A percentile compares a stretch with the other conserved stretches of the same genome.
Evolutionary conservation across 2,888 invertebrate species (phyloP).

Genomic region (Opisthograptis luteolata): DNA sequence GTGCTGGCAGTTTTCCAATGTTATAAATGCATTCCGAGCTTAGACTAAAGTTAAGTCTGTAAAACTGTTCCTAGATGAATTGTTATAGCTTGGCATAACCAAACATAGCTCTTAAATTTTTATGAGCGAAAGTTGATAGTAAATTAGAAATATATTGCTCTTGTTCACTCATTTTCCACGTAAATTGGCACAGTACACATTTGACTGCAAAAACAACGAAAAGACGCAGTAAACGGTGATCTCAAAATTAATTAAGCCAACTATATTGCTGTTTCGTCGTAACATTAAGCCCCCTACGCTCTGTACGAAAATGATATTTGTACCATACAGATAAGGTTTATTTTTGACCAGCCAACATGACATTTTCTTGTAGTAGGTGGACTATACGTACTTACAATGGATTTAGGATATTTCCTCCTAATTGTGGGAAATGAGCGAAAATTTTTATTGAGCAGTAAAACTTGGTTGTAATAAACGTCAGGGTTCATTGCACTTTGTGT

Average conservation of each 20-base stretch:
- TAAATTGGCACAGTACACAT: background rate
- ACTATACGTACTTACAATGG: slow-evolving; percentile 34
- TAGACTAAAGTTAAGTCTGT: slow-evolving; percentile 3
- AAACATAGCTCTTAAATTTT: too few relatives aligned
- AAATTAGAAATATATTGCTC: too few relatives aligned
- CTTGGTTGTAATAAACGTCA: slow-evolving; percentile 64
- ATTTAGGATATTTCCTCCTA: slow-evolving; percentile 51
- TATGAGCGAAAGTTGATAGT: too few relatives aligned
- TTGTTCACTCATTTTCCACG: background rate
- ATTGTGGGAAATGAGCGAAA: slow-evolving; percentile 72
- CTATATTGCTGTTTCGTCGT: slow-evolving; percentile 51
- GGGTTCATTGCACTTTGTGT: slow-evolving; percentile 65
- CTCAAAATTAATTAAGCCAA: slow-evolving; percentile 60
- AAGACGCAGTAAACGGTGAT: slow-evolving; percentile 48
- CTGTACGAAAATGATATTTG: slow-evolving; percentile 8
- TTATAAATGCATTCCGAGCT: slow-evolving; percentile 15
- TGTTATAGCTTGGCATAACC: slow-evolving; percentile 2
- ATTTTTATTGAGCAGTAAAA: slow-evolving; percentile 74
- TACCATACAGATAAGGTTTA: background rate
- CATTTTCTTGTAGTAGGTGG: slow-evolving; percentile 25
- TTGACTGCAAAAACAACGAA: slow-evolving; percentile 29
- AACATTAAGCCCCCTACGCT: slow-evolving; percentile 31
- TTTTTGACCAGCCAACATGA: slow-evolving; percentile 5
- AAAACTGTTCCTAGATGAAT: slow-evolving; percentile 6
- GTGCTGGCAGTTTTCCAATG: slow-evolving; percentile 13